Percentiles rank a stretch among this genome's conserved stretches.
phyloP scores from a whole-genome alignment of 1,140 invertebrate species.

The Pissodes strobi region DNA sequence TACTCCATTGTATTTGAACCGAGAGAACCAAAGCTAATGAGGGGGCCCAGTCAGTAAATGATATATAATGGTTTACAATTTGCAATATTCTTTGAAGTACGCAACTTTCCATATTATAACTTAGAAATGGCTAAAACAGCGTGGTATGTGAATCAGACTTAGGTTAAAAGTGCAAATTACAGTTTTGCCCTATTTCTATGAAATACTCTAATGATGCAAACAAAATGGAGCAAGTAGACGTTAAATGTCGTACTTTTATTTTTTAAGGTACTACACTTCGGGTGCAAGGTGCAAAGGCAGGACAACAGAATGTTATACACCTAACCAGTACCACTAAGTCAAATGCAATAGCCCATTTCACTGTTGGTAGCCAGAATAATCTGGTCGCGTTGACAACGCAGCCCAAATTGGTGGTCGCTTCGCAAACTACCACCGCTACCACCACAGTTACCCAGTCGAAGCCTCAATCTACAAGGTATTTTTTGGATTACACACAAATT shows the following conservation, averaged over 20 bases:
- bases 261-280: slow-evolving; percentile 54
- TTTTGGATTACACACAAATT: too few relatives aligned
- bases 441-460: slow-evolving; percentile 36
- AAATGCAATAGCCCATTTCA: slow-evolving; percentile 54
- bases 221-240: too few relatives aligned
- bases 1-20: too few relatives aligned
- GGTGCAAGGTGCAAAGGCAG: slow-evolving; percentile 55
- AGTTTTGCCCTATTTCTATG: too few relatives aligned
- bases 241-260: not conserved
- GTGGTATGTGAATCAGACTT: too few relatives aligned
- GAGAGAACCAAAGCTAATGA: too few relatives aligned
- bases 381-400: slow-evolving; percentile 52
- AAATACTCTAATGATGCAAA: too few relatives aligned
- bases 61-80: not conserved
- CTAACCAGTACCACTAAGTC: slow-evolving; percentile 48
- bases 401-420: slow-evolving; percentile 50
- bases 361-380: slow-evolving; percentile 58
- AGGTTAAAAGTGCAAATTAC: too few relatives aligned
- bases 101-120: too few relatives aligned
- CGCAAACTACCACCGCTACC: slow-evolving; percentile 41
- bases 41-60: too few relatives aligned
- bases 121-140: too few relatives aligned
- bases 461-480: slow-evolving; percentile 25
- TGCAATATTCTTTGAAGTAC: too few relatives aligned
- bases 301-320: slow-evolving; percentile 56